Base-by-base conservation (phyloP, 1,140 invertebrate species). In the Stegodyphus mimosarum region DNA sequence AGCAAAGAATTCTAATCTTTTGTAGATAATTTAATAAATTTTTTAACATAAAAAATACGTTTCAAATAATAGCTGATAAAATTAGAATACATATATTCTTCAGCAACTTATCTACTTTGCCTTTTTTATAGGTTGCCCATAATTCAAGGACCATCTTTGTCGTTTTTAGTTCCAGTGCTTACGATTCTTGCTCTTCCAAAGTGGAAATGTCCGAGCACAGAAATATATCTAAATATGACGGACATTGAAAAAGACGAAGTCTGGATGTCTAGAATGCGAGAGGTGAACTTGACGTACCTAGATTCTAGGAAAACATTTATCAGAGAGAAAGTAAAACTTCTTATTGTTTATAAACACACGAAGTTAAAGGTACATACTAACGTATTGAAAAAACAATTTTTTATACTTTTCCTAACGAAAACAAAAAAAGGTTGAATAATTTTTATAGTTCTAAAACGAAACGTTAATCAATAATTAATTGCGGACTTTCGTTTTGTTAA, bases 71-170 rank as follows among this genome's bases (percentile, higher is more conserved):
- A 55, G 1, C 9, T 60, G 55, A 33, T 33, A 1, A 33, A 33
- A 33, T 33, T 33, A 3, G 33, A 33, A 1, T 33, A 3, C 33
- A 33, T 33, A 33, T 33, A 33, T 33, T 33, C 33, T 33, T 33
- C 33, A 33, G 33, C 33, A 3, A n/a, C 53, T 55, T 7, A 55
- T 55, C 9, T 60, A 60, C 15, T 60, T 15, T 60, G 15, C 9
- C 55, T 10, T 10, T 60, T 9, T 50, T 72, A 2, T 17, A 72
- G 70, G 13, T 72, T 72, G 48, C 70, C 70, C 9, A 72, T 72
- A 7, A 72, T 72, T 49, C 70, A 72, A 72, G 70, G 70, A 2
- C 48, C 48, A 50, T 72, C 70, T 48, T 49, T 72, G 11, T n/a
- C 18, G 2, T 72, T 50, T 2, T 33, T 72, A 2, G 1, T 9